Base-by-base conservation (phyloP, 2,113 vertebrate species). In the Syngnathus scovelli region DNA sequence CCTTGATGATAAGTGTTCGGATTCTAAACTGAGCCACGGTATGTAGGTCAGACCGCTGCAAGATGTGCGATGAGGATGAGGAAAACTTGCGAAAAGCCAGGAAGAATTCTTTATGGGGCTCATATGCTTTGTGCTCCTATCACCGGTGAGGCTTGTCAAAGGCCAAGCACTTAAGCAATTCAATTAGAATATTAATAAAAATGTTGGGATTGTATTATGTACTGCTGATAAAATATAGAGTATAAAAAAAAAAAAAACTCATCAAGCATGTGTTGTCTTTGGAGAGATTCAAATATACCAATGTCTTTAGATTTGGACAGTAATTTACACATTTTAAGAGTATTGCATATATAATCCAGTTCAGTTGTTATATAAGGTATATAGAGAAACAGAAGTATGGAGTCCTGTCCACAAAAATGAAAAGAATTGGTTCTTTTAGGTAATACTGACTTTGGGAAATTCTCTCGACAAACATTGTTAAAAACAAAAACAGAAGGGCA, bases 1-100 rank as follows among this genome's bases (percentile, higher is more conserved):
- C 79, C 72, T 81, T 76, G 79, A 81, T 77, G 71, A 78, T 76
- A 83, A 74, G 65, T 62, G 39, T 41, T 79, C 69, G 19, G 59
- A 60, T 77, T 82, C 78, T 69, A 55, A 70, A 62, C 63, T 71
- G 68, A 71, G 71, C 64, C 52, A 23, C 61, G 46, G 71, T 76
- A 83, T 83, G 70, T 86, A 80, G 77, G 82, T 85, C 85, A 85
- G 71, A 70, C 54, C 64, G 70, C n/a, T 16, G 48, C 55, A 68
- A 77, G 67, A 75, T 74, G 81, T 80, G 67, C 68, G 75, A 80
- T 80, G 41, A 55, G 7, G 41, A 73, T 66, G 66, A 73, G 74
- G 76, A 77, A 78, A 60, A 77, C 71, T 74, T 78, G 77, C 63
- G 60, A 78, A 79, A 77, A 12, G n/a, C 49, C 52, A 64, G 60